Evolutionary conservation across 2,888 invertebrate genomes (phyloP).

Genomic region (Tridacna crocea): DNA sequence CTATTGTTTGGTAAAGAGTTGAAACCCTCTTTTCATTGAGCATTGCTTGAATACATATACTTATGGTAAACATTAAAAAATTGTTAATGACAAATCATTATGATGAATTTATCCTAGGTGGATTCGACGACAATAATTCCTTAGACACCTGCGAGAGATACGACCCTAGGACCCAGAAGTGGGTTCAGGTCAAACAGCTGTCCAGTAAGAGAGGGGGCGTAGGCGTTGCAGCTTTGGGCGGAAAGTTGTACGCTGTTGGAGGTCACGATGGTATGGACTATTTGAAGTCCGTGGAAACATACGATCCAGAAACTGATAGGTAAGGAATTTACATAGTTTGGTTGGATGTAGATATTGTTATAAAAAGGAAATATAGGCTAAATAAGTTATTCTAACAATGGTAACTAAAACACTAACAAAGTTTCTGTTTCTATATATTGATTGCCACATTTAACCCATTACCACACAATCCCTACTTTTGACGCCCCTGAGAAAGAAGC

Average conservation of each 20-base stretch:
- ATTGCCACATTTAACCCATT: too few relatives aligned
- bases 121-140: conserved; percentile 86
- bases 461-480: too few relatives aligned
- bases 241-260: conserved; percentile 85
- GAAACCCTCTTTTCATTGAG: background rate
- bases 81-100: background rate
- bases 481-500: too few relatives aligned
- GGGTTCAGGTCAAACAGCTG: conserved; percentile 83
- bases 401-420: too few relatives aligned
- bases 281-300: conserved; percentile 85
- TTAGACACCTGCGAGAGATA: conserved; percentile 84
- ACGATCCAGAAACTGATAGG: conserved; percentile 84
- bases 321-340: conserved; percentile 66
- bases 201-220: conserved; percentile 84
- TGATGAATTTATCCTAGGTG: conserved; percentile 75
- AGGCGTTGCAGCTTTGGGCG: conserved; percentile 83
- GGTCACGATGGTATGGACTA: conserved; percentile 86
- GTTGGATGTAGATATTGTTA: background rate
- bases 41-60: background rate
- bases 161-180: conserved; percentile 81
- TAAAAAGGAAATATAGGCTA: too few relatives aligned
- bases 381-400: too few relatives aligned
- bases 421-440: too few relatives aligned
- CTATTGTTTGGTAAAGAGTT: too few relatives aligned
- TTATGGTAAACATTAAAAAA: background rate